Evolutionary conservation across 2,113 vertebrate genomes (phyloP).

Genomic region (Anser cygnoides): DNA sequence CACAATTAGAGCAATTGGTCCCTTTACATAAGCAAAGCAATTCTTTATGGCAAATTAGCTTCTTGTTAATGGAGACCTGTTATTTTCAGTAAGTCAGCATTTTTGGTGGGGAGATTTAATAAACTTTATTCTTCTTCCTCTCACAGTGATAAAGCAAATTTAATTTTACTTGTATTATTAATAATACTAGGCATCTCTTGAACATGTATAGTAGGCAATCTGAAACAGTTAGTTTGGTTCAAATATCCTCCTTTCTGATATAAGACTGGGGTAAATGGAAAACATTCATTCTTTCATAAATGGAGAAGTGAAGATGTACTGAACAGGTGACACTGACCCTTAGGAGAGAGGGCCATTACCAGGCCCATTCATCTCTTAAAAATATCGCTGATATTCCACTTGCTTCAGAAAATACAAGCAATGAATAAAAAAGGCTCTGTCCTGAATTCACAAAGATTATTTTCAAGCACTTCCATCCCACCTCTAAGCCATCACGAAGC

Average conservation of each 20-base stretch:
- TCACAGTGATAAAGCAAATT: conserved; percentile 45
- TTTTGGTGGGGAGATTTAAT: conserved; percentile 44
- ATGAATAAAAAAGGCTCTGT: neutral
- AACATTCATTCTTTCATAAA: neutral
- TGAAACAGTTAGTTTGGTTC: neutral
- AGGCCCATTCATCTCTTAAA: neutral
- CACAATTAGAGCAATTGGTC: conserved; percentile 1
- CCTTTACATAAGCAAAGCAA: conserved; percentile 5
- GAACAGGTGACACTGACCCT: neutral
- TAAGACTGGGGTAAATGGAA: neutral
- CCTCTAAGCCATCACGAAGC: neutral
- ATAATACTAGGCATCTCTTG: conserved; percentile 10
- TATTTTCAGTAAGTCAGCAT: conserved; percentile 33
- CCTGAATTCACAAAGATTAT: neutral
- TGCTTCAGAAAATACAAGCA: neutral
- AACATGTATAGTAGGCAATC: neutral
- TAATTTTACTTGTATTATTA: conserved; percentile 34
- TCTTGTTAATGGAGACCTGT: conserved; percentile 46
- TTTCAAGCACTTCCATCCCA: neutral
- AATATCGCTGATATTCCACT: neutral
- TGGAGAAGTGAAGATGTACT: neutral
- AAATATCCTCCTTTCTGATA: neutral
- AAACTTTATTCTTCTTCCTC: conserved; percentile 42
- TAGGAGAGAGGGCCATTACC: neutral
- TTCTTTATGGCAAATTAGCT: conserved; percentile 49